Base-by-base conservation (phyloP, 2,797 vertebrate genomes). In the Vireo griseus region DNA sequence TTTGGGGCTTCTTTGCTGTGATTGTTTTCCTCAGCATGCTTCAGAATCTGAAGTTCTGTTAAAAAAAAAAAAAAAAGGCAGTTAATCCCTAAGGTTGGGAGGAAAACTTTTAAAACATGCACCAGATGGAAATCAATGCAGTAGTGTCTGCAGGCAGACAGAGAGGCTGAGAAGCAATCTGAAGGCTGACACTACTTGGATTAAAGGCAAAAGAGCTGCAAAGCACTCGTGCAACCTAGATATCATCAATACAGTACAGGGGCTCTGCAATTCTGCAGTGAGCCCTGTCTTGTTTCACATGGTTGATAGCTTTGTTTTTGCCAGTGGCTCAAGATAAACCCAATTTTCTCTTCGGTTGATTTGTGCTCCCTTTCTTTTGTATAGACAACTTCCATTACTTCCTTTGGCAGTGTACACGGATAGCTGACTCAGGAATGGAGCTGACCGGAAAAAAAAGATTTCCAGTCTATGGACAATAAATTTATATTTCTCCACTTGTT, bases 1-100 rank as follows among this genome's bases (percentile, higher is more conserved):
- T 91, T 95, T 90, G 77, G 76, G 45, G 20, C 66, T 92, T 96
- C 93, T 96, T 95, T 95, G 90, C 92, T 85, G 16, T 28, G 71
- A 88, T 93, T 96, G 86, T 95, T 96, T 82, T 52, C 76, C 71
- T 66, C 65, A 66, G 25, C 10, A 0, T 35, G 37, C 76, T 86
- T 88, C 66, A 59, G 37, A 86, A 90, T 88, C 59, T 81, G 35
- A 90, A 82, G 4, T 78, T 76, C 50, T 78, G 54, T 71, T 1
- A 12, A 82, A 8, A 31, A 78, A 71, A 66, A 73, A 50, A 79
- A 52, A 72, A 35, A 8, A 12, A 0, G 42, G 31, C 63, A 79
- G 54, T 80, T 91, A 88, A 74, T 94, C 68, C 63, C 66, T 86
- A 39, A 65, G 44, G 40, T 88, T 95, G 31, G 4, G 8, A 84